A percentile compares a stretch with the other conserved stretches of the same genome.
Conservation (phyloP, 2,113 vertebrate genomes). For the Lasiurus cinereus region DNA sequence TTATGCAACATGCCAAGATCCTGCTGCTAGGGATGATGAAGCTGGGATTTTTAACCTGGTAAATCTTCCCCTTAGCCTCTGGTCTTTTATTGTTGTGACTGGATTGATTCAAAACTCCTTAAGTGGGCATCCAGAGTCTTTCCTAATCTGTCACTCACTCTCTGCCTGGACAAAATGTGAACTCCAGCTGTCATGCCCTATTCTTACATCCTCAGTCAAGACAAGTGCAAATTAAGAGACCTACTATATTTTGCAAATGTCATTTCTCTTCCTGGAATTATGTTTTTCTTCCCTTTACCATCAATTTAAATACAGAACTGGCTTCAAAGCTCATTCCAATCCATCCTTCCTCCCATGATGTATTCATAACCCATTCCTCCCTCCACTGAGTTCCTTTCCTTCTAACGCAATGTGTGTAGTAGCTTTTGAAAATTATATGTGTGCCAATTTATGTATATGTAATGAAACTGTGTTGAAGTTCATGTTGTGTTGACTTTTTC, state of each 20-base stretch:
- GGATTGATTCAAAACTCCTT: neutral
- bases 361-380: neutral
- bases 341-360: neutral
- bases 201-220: neutral
- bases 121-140: neutral
- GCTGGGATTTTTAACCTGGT: neutral
- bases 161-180: neutral
- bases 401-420: neutral
- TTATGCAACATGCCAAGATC: neutral
- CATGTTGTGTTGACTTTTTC: neutral
- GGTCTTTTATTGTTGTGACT: neutral
- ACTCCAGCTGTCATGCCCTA: rapidly evolving
- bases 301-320: neutral
- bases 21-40: neutral
- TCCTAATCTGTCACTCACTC: neutral
- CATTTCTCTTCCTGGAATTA: neutral
- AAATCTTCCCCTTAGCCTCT: neutral
- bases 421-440: neutral
- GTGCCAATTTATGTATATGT: neutral
- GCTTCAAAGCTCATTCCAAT: neutral
- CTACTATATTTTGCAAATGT: neutral
- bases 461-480: neutral
- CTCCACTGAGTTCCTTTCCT: neutral
- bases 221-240: neutral
- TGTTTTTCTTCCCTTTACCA: neutral